These are phyloP conservation scores for Zoanthus gigantus DNA, from an alignment of 92 coral and sea anemone genomes.

Conservation along the genomic window DNA sequence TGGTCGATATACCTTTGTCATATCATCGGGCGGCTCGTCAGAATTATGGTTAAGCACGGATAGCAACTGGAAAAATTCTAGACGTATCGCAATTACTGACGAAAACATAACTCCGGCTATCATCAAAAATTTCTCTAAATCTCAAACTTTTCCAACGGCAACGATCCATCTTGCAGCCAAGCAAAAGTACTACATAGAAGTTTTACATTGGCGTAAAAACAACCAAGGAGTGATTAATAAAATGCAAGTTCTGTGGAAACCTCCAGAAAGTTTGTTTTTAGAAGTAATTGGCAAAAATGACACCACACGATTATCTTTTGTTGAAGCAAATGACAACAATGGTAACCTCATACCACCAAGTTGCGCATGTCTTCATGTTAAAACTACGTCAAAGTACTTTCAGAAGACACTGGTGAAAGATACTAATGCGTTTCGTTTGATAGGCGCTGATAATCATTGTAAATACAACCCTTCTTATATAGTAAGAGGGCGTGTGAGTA, in stretches of 20 bases:
- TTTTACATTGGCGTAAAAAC: background rate
- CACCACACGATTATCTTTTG: background rate
- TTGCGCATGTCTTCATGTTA: constrained; percentile 3
- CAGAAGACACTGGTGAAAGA: background rate
- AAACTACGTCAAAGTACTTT: background rate
- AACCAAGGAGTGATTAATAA: background rate
- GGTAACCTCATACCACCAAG: background rate
- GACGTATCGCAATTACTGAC: constrained; percentile 4
- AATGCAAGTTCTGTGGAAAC: constrained; percentile 20
- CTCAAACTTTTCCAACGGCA: background rate
- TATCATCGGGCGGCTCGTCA: constrained; percentile 73
- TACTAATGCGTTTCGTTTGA: background rate
- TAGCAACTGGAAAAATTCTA: background rate
- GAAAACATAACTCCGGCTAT: background rate
- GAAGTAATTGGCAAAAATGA: background rate
- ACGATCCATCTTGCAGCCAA: background rate
- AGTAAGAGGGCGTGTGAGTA: background rate
- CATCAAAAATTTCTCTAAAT: too few species aligned
- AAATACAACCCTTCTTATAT: constrained; percentile 21
- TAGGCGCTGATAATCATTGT: background rate
- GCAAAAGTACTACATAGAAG: constrained; percentile 1
- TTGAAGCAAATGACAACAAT: background rate
- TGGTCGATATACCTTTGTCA: constrained; percentile 68
- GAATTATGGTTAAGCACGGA: constrained; percentile 70
- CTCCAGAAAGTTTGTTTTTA: constrained; percentile 21